A percentile compares a stretch with the other conserved stretches of the same genome.
Conservation (phyloP, 2,113 vertebrate genomes). For the Aegypius monachus region DNA sequence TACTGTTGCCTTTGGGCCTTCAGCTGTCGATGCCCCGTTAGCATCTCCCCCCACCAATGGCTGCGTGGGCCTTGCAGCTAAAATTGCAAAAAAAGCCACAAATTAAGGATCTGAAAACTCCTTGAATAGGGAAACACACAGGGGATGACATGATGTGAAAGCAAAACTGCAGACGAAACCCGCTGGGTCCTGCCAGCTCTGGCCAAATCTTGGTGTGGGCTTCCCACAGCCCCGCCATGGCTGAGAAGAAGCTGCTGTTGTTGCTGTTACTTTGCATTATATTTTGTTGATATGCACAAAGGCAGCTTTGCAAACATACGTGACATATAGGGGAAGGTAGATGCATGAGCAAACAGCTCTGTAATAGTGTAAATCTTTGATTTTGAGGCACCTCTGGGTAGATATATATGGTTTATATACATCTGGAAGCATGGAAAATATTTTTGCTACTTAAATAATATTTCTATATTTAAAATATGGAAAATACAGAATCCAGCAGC, state of each 20-base stretch:
- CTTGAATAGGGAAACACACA: fast-evolving
- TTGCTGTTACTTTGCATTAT: not conserved
- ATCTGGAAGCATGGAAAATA: not conserved
- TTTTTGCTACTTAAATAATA: not conserved
- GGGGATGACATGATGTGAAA: fast-evolving
- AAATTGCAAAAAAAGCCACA: not conserved
- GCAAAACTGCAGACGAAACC: fast-evolving
- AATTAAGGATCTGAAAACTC: not conserved
- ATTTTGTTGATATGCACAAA: not conserved
- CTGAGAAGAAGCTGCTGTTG: too few species aligned
- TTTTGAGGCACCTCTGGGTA: not conserved
- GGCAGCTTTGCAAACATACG: fast-evolving
- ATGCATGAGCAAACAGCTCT: fast-evolving
- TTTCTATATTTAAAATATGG: not conserved
- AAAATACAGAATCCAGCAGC: not conserved
- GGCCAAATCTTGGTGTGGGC: not conserved
- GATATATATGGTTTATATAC: not conserved
- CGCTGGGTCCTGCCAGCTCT: fast-evolving
- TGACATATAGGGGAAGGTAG: too few species aligned
- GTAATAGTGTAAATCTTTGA: too few species aligned
- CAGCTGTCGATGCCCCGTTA: fast-evolving
- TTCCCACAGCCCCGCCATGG: fast-evolving
- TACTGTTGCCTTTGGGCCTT: not conserved
- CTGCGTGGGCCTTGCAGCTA: fast-evolving
- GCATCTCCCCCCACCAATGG: fast-evolving